These are phyloP conservation scores for Salvelinus namaycush DNA, from an alignment of 2,113 vertebrate genomes.

Conservation along the genomic window DNA sequence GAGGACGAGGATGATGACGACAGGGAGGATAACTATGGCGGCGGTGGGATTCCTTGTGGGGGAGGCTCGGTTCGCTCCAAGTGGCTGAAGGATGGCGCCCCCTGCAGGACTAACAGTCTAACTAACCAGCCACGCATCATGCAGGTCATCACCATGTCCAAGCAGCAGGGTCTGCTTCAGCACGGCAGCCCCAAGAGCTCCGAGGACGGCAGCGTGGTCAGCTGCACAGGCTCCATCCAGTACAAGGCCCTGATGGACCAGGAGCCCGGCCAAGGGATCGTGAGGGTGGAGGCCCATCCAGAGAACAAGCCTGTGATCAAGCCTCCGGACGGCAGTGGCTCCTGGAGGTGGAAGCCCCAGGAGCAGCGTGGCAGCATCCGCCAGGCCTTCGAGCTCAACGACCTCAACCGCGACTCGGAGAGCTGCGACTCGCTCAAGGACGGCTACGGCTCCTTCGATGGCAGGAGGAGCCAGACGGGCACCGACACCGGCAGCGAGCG, in stretches of 20 bases:
- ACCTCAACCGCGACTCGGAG: constrained; percentile 88
- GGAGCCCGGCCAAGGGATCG: constrained; percentile 74
- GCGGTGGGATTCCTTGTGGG: constrained; percentile 23
- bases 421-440: constrained; percentile 89
- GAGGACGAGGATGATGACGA: constrained; percentile 72
- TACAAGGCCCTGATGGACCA: constrained; percentile 89
- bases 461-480: constrained; percentile 77
- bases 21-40: constrained; percentile 67
- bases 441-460: constrained; percentile 78
- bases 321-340: constrained; percentile 90
- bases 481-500: constrained; percentile 53
- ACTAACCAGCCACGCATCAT: constrained; percentile 91
- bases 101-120: constrained; percentile 78
- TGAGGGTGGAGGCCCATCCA: constrained; percentile 91
- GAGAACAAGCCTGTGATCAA: constrained; percentile 89
- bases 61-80: constrained; percentile 90
- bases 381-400: constrained; percentile 85
- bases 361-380: constrained; percentile 84
- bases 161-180: constrained; percentile 89
- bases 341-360: constrained; percentile 92
- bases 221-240: constrained; percentile 89
- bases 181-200: constrained; percentile 80
- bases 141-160: constrained; percentile 89
- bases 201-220: constrained; percentile 84
- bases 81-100: constrained; percentile 89